Conservation (phyloP, 2,113 vertebrate species). For the Ailurus styani region DNA sequence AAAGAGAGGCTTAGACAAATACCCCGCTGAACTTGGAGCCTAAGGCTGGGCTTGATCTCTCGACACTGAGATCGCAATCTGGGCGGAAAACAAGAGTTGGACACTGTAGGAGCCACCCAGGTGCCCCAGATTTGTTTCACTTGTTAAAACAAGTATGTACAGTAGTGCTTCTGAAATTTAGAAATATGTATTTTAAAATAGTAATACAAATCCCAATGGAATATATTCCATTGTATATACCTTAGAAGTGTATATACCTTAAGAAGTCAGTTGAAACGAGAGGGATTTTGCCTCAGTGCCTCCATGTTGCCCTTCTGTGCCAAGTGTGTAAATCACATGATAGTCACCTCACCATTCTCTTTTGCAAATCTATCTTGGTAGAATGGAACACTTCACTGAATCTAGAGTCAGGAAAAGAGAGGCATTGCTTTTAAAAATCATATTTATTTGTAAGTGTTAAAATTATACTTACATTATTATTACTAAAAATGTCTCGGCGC, state of each 20-base stretch:
- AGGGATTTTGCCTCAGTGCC: not conserved
- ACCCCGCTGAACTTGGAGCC: no score
- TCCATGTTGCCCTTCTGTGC: not conserved
- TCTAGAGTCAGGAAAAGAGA: not conserved
- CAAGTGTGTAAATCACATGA: not conserved
- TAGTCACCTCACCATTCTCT: not conserved
- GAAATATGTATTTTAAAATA: not conserved
- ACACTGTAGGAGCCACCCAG: no score
- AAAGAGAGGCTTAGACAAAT: no score
- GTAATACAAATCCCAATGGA: not conserved
- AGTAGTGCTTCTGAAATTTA: not conserved
- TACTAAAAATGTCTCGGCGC: no score
- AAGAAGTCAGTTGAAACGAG: not conserved
- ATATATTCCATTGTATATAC: no score
- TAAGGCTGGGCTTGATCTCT: no score
- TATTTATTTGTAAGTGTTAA: not conserved
- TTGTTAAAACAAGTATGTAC: not conserved
- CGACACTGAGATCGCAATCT: no score
- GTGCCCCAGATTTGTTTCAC: not conserved
- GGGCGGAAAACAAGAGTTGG: no score
- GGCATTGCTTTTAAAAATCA: not conserved
- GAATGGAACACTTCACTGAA: not conserved
- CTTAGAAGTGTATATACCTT: not conserved
- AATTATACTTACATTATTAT: not conserved
- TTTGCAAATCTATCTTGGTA: not conserved